Evolutionary conservation across 2,113 vertebrate species (phyloP), one percentile per base, ranked within the genome.

Genomic region (Pseudolaguvia tuberculata): DNA sequence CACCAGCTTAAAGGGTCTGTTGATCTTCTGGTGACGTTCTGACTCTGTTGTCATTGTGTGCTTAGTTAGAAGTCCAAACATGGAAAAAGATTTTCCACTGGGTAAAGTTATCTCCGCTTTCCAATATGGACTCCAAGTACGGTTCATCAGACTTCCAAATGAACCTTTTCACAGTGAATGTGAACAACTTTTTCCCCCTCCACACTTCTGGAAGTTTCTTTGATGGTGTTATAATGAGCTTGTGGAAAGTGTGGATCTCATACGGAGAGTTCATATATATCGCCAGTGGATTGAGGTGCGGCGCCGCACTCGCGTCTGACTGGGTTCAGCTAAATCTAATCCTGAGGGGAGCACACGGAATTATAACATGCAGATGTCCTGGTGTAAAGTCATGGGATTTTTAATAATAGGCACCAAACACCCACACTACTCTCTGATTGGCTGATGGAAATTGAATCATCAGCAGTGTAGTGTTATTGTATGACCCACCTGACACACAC

Each of bases 281-380:
- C 12, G 7, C 17, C 11, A 29, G 27, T 48, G n/a, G 47, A 20
- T 68, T 68, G 47, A 68, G 1, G 11, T n/a, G n/a, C n/a, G 13
- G 25, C 13, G 65, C 2, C 20, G 66, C 66, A 52, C 5, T 68
- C 25, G 51, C 47, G 66, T 20, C 25, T 20, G 27, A 20, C 23
- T 51, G 18, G 51, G 66, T 68, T 68, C 66, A 68, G 47, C 66
- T 51, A 29, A 5, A 51, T 20, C 45, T 29, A 68, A 68, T 67
- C 50, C 23, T 68, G 29, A 10, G 51, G 29, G 51, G 29, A 47
- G 29, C 31, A 25, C 51, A 29, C 66, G 31, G n/a, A 47, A 29
- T 29, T 27, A 25, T 13, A 25, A 45, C 14, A 45, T 5, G 23
- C 17, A 67, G 11, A 4, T 68, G 51, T 67, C 45, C 21, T 18